Evolutionary conservation across 2,888 invertebrate genomes (phyloP).

Genomic region (Drymonia ruficornis): DNA sequence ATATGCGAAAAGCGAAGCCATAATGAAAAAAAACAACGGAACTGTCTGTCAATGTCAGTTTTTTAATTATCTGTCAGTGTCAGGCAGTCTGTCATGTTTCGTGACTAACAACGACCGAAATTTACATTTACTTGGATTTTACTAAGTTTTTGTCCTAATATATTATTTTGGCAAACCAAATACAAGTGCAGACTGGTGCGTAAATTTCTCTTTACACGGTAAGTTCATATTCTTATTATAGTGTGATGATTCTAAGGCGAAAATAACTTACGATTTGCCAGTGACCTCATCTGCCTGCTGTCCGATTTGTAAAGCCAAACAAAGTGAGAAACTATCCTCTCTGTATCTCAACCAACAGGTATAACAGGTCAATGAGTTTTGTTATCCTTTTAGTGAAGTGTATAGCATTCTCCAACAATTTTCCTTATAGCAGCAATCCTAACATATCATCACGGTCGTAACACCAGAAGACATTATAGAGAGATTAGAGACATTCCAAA

Average conservation of each 20-base stretch:
- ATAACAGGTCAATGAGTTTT: no score
- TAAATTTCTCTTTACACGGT: slow-evolving; percentile 23
- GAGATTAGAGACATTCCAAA: no score
- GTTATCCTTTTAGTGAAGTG: no score
- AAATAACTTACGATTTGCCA: slow-evolving; percentile 23
- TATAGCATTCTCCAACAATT: no score
- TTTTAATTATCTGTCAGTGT: no score
- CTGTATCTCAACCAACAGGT: background rate
- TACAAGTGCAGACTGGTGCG: background rate
- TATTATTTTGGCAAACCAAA: slow-evolving; percentile 6
- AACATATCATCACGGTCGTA: no score
- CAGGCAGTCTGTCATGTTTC: slow-evolving; percentile 20
- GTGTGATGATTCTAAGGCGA: background rate
- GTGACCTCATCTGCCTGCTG: slow-evolving; percentile 40
- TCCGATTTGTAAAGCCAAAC: slow-evolving; percentile 28
- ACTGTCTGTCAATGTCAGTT: no score
- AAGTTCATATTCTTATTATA: slow-evolving; percentile 15
- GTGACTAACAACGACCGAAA: slow-evolving; percentile 31
- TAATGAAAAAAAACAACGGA: no score
- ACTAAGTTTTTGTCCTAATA: slow-evolving; percentile 20
- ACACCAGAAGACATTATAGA: no score
- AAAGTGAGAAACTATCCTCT: slow-evolving; percentile 1
- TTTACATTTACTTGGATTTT: slow-evolving; percentile 12
- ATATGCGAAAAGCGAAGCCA: no score
- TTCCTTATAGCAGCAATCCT: no score